phyloP scores from a whole-genome alignment of 2,888 invertebrate genomes.

The Pharmacophagus antenor region DNA sequence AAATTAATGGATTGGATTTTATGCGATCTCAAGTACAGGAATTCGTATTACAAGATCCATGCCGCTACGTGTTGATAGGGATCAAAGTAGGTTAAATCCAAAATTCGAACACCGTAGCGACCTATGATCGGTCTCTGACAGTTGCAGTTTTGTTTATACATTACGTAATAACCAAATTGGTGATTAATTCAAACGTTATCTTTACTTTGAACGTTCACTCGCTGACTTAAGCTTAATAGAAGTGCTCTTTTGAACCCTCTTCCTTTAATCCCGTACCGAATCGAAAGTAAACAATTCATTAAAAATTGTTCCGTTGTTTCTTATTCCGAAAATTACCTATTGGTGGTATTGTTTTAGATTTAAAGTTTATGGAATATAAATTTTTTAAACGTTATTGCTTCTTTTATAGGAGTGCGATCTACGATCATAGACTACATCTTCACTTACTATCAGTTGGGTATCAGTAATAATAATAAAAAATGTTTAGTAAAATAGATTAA shows the following conservation, averaged over 20 bases:
- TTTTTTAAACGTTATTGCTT: too few species aligned
- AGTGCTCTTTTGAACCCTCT: constrained; percentile 9
- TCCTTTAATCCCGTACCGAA: constrained; percentile 1
- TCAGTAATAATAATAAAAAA: too few species aligned
- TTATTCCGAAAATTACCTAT: not conserved
- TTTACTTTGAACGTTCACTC: not conserved
- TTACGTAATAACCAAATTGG: constrained; percentile 11
- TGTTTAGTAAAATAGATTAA: too few species aligned
- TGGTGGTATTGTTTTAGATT: not conserved
- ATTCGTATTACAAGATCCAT: too few species aligned
- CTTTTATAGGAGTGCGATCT: too few species aligned
- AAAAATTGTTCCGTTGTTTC: not conserved
- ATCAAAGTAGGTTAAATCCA: too few species aligned
- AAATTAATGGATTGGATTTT: too few species aligned
- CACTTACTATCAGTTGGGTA: too few species aligned
- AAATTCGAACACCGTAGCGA: not conserved
- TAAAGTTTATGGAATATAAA: too few species aligned
- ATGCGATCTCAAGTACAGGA: too few species aligned
- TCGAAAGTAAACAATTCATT: constrained; percentile 10
- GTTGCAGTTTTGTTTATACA: constrained; percentile 5
- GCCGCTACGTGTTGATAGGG: too few species aligned
- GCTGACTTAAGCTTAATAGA: not conserved
- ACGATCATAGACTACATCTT: too few species aligned
- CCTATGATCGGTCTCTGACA: not conserved
- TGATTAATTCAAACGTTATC: constrained; percentile 13